phyloP scores from a whole-genome alignment of 1,140 invertebrate genomes.

The Zeugodacus cucurbitae region DNA sequence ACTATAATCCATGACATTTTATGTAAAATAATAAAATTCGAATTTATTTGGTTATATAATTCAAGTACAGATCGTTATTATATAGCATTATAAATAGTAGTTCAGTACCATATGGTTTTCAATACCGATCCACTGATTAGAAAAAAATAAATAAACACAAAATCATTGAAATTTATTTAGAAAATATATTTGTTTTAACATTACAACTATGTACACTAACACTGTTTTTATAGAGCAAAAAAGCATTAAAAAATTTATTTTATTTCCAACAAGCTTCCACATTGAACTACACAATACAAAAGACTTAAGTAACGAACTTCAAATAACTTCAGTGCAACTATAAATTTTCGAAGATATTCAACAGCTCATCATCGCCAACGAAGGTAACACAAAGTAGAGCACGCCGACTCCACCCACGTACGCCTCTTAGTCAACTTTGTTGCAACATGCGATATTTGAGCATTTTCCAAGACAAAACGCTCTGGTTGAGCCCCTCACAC shows the following conservation, averaged over 20 bases:
- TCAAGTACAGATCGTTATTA: too few relatives aligned
- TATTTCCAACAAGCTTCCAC: neutral
- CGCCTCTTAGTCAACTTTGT: neutral
- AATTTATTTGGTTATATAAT: too few relatives aligned
- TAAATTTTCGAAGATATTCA: neutral
- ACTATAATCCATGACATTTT: too few relatives aligned
- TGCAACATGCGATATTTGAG: slow-evolving; percentile 36
- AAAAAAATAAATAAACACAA: too few relatives aligned
- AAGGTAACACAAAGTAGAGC: neutral
- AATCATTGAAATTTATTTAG: too few relatives aligned
- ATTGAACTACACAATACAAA: neutral
- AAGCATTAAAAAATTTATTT: neutral
- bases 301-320: slow-evolving; percentile 23
- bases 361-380: neutral
- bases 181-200: too few relatives aligned
- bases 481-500: slow-evolving; percentile 29
- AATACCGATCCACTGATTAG: too few relatives aligned
- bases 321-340: neutral
- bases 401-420: neutral
- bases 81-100: too few relatives aligned
- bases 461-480: slow-evolving; percentile 33
- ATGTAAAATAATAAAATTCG: too few relatives aligned
- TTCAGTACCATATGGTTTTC: too few relatives aligned
- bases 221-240: neutral
- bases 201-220: too few relatives aligned